Evolutionary conservation across 2,113 vertebrate genomes (phyloP).

Genomic region (Cynopterus brachyotis): DNA sequence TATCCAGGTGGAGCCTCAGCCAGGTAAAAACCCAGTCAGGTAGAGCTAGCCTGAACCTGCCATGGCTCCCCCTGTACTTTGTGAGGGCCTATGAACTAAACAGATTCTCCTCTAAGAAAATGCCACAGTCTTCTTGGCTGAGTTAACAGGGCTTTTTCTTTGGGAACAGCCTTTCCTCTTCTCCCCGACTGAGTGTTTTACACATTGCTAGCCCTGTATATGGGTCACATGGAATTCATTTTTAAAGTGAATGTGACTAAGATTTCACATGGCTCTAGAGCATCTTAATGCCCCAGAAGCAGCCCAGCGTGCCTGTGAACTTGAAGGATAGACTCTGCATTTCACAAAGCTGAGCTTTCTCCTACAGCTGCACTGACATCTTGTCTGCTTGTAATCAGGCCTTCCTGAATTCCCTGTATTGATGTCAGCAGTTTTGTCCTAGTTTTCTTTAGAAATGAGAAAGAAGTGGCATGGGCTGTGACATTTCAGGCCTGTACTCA

Average conservation of each 20-base stretch:
- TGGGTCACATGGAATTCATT: background rate
- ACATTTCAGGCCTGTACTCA: background rate
- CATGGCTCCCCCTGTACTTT: background rate
- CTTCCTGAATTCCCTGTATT: background rate
- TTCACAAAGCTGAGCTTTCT: background rate
- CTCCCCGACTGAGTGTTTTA: background rate
- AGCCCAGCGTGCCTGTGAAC: too few relatives aligned
- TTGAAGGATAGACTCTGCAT: background rate
- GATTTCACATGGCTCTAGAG: background rate
- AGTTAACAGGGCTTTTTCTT: background rate
- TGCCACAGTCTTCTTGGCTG: background rate
- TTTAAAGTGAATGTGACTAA: background rate
- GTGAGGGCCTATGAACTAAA: background rate
- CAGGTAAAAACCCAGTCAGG: background rate
- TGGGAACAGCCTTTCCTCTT: background rate
- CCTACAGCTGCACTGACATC: rapidly evolving
- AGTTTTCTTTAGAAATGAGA: background rate
- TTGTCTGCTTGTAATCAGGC: background rate
- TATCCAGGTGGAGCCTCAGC: background rate
- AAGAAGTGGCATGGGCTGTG: too few relatives aligned
- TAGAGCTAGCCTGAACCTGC: background rate
- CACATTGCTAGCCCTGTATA: background rate
- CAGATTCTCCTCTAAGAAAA: background rate
- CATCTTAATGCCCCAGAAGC: background rate
- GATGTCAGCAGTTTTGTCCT: background rate